Evolutionary conservation across 2,797 vertebrate genomes (phyloP), one percentile per base, ranked within the genome.

Genomic region (Eulemur mongoz): DNA sequence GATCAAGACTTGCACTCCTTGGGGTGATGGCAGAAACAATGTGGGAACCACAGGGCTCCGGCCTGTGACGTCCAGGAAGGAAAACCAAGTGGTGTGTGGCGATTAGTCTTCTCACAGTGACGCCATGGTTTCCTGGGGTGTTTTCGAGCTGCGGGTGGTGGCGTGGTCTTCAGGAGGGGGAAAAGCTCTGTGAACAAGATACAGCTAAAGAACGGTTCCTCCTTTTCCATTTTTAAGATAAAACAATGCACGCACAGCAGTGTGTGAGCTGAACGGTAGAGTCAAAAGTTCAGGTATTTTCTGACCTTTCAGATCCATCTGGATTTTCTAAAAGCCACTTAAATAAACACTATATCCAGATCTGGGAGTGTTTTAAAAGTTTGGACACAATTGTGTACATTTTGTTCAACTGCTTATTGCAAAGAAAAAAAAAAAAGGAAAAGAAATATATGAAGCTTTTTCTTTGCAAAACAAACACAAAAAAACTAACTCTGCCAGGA

Each of bases 51-150:
- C 86, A 27, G 40, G 43, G 83, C 81, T 80, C 2, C 7, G 35
- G 92, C 57, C 83, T 1, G 17, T 96, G 95, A 96, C 54, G 83
- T 96, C 84, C 97, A 96, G 97, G 96, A 97, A 97, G 96, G 95
- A 94, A 97, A 93, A 45, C 59, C 87, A 61, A 97, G 96, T 96
- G 95, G 52, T 89, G n/a, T 75, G 83, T n/a, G 79, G 93, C 1
- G 93, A 98, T 97, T 95, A 97, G 94, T 75, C 72, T 52, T 43
- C 67, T 83, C 17, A 5, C 30, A 63, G 78, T 89, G 81, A 93
- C 0, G 1, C 8, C 9, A 27, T 38, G 7, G 0, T 45, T 95
- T 84, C 48, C 93, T 89, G 92, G 86, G 85, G 89, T 84, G 79
- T 95, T 93, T 95, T 35, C 70, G 72, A 63, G 84, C 67, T 76